Percentiles rank a stretch among this genome's conserved stretches.
phyloP scores from a whole-genome alignment of 2,888 invertebrate genomes.

The Synanthedon formicaeformis region DNA sequence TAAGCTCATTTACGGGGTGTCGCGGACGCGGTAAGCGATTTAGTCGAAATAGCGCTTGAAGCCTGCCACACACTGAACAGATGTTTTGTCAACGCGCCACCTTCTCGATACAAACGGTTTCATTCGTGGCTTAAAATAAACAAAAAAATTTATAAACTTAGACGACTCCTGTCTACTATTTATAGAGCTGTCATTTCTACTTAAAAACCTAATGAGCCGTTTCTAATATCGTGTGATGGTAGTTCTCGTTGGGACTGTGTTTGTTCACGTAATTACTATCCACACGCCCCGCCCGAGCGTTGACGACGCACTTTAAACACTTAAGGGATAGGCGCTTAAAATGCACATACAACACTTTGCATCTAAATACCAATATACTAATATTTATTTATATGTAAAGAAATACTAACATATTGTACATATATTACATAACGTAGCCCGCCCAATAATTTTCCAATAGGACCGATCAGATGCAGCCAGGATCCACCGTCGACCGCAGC shows the following conservation, averaged over 20 bases:
- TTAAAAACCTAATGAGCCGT: slow-evolving; percentile 66
- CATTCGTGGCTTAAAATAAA: slow-evolving; percentile 46
- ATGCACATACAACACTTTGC: background rate
- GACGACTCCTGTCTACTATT: slow-evolving; percentile 42
- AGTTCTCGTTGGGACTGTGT: slow-evolving; percentile 47
- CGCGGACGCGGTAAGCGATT: slow-evolving; percentile 52
- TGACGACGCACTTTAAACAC: slow-evolving; percentile 7
- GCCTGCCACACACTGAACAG: slow-evolving; percentile 42
- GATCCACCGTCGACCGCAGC: too few relatives aligned
- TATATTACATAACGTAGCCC: too few relatives aligned
- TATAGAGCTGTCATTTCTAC: slow-evolving; percentile 61
- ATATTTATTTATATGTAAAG: too few relatives aligned
- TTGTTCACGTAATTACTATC: slow-evolving; percentile 54
- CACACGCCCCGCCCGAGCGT: slow-evolving; percentile 18
- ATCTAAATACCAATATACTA: too few relatives aligned
- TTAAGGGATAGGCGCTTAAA: slow-evolving; percentile 3
- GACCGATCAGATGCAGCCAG: too few relatives aligned
- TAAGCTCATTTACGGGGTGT: slow-evolving; percentile 56
- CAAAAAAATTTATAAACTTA: slow-evolving; percentile 35
- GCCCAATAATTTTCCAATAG: too few relatives aligned
- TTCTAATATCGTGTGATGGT: slow-evolving; percentile 51
- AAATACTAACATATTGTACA: too few relatives aligned
- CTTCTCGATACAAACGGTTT: slow-evolving; percentile 27
- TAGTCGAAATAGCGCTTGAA: slow-evolving; percentile 34
- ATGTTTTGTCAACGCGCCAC: slow-evolving; percentile 51